Base-by-base conservation (phyloP, 2,797 vertebrate genomes). In the Cygnus olor region DNA sequence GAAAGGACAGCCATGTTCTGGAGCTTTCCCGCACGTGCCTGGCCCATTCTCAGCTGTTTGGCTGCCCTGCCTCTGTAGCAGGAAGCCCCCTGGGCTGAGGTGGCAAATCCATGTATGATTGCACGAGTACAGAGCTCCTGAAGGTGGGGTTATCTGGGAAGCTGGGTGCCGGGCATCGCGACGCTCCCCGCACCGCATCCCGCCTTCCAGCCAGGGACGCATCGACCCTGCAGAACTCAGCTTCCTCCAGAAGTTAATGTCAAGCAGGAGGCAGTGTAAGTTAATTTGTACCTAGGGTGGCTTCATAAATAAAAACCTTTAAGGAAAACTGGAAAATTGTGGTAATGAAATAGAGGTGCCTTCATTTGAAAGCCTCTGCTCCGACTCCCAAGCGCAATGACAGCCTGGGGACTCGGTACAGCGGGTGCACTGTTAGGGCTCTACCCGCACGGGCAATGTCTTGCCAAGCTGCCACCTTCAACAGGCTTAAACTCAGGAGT, bases 231-330 rank as follows among this genome's bases (percentile, higher is more conserved):
- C 82, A 17, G 0, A 81, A 5, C 21, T 38, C 87, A 57, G 54
- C 66, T 92, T 64, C 88, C 68, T 58, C 58, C 57, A 2, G 21
- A 65, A 81, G 68, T 79, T 81, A 79, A 93, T 38, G 70, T 51
- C 73, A 64, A 85, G 36, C 32, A 21, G 16, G 11, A 87, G 85
- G 54, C 79, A 57, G 63, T 27, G 61, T 4, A 28, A 63, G 84
- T 89, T 95, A 80, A 95, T 91, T 18, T 94, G 77, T 88, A 89
- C 28, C 94, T 44, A 61, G 47, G 66, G 36, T 1, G 3, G 49
- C 80, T 84, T 58, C 73, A 63, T 36, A 78, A 93, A 81, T 15
- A 53, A 79, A 88, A 78, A 49, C 14, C 47, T 80, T 40, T 1
- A 5, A 5, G 47, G 74, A 76, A 80, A 91, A 89, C 57, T 63